Evolutionary conservation across 2,888 invertebrate species (phyloP), one percentile per base, ranked within the genome.

Genomic region (Byasa hedistus): DNA sequence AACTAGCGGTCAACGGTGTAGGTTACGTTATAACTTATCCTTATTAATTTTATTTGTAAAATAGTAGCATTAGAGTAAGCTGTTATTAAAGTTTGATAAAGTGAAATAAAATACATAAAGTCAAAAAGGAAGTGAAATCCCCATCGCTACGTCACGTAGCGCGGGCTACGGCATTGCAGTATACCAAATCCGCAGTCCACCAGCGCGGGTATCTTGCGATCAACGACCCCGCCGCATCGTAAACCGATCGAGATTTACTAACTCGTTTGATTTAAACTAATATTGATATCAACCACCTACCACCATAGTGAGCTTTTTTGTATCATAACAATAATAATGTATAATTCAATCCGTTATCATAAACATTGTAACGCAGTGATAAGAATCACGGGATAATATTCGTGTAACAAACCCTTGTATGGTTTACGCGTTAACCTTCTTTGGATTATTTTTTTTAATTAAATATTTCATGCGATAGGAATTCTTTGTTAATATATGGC

Each of bases 161-260:
- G 54, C 59, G 54, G 65, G 22, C 48, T 61, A 66, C 65, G 61
- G 61, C 65, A 66, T 52, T 66, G 65, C 65, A 61, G 65, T 61
- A 66, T 19, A 61, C 21, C 27, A 19, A 22, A 27, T 44, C 63
- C 57, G 57, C 56, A 63, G 57, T 48, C 63, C 60, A 24, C 48
- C 60, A 21, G 21, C 51, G 27, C 32, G 61, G 22, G 27, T 61
- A 59, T 48, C 44, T n/a, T 24, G 39, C 64, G 65, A 66, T 32
- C 65, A 57, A 57, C 57, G 65, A 66, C 65, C 65, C 56, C 56
- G 21, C 23, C 56, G 65, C 27, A 59, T 22, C 54, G 54, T 32
- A 56, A 56, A 22, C 60, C 56, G 60, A 57, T 63, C 63, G 57
- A 57, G 57, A 63, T 60, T 48, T 36, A 60, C 55, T 27, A 56